Conservation (phyloP, 2,888 invertebrate species). For the Chloroclystis v-ata region DNA sequence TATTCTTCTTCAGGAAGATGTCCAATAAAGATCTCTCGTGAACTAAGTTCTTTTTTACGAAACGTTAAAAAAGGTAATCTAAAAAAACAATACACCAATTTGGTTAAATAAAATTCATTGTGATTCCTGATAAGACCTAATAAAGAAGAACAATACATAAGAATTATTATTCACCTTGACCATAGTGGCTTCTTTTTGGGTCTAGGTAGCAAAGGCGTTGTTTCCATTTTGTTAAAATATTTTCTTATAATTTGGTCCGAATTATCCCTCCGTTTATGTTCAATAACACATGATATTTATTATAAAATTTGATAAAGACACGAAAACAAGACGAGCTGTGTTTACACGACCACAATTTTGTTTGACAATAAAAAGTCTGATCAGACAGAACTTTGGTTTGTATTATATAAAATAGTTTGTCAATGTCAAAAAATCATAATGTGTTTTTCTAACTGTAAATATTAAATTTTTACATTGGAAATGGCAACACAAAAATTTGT, state of each 20-base stretch:
- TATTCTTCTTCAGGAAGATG: slow-evolving; percentile 88
- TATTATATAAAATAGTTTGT: too few species aligned
- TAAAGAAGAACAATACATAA: slow-evolving; percentile 20
- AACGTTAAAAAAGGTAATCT: slow-evolving; percentile 89
- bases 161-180: slow-evolving; percentile 56
- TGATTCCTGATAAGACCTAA: slow-evolving; percentile 32
- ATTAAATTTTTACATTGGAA: too few species aligned
- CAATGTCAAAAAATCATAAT: too few species aligned
- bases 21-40: slow-evolving; percentile 88
- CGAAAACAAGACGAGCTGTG: slow-evolving; percentile 2
- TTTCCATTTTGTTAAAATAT: slow-evolving; percentile 53
- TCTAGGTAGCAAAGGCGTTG: slow-evolving; percentile 61
- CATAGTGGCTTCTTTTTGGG: slow-evolving; percentile 66
- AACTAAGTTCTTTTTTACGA: slow-evolving; percentile 85
- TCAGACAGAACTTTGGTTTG: background rate
- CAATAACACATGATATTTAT: background rate
- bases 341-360: slow-evolving; percentile 14
- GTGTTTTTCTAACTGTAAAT: too few species aligned
- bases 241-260: slow-evolving; percentile 18
- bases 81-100: slow-evolving; percentile 33
- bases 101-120: slow-evolving; percentile 1
- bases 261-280: slow-evolving; percentile 16
- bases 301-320: background rate
- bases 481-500: slow-evolving; percentile 32
- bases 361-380: background rate